Evolutionary conservation across 2,113 vertebrate species (phyloP), one percentile per base, ranked within the genome.

Genomic region (Nycticebus coucang): DNA sequence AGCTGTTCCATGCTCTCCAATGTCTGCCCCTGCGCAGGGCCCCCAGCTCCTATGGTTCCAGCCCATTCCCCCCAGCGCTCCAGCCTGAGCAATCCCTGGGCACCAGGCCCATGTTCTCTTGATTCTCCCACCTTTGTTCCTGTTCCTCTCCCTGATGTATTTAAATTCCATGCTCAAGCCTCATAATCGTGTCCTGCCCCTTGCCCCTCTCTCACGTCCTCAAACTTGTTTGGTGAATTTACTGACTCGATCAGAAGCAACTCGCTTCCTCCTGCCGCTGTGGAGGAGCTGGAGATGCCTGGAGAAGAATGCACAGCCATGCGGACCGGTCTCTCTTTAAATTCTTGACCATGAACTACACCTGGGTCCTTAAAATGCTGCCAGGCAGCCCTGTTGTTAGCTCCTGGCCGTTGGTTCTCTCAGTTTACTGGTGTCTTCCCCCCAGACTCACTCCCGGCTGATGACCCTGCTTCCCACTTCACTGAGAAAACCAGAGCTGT

Each of bases 191-290:
- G n/a, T 66, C 72, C 18, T 81, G 10, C 41, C 22, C 33, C 18
- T 53, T 19, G 9, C 30, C 37, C 64, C 7, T 74, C 45, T 93
- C 79, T 75, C 37, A 78, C 64, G 64, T 96, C 82, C 59, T 93
- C 26, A 92, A 35, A 68, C 50, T 64, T 30, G 6, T 93, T 35
- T 95, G 80, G 55, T 95, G 37, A 95, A 89, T 87, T 41, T 9
- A 78, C n/a, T n/a, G n/a, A n/a, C n/a, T 93, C 86, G 57, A 37
- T 96, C 72, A 86, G 86, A 69, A 68, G 45, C 45, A 82, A 6
- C 11, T 93, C 14, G 33, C 60, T 81, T 66, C 26, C 45, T 68
- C 69, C 17, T 71, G 33, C 24, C 9, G 33, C 30, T 1, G 0
- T 50, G 41, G 21, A 74, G n/a, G 21, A 74, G 79, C 41, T 78